Evolutionary conservation across 2,797 vertebrate species (phyloP).

Genomic region (Enteromius mattozi): DNA sequence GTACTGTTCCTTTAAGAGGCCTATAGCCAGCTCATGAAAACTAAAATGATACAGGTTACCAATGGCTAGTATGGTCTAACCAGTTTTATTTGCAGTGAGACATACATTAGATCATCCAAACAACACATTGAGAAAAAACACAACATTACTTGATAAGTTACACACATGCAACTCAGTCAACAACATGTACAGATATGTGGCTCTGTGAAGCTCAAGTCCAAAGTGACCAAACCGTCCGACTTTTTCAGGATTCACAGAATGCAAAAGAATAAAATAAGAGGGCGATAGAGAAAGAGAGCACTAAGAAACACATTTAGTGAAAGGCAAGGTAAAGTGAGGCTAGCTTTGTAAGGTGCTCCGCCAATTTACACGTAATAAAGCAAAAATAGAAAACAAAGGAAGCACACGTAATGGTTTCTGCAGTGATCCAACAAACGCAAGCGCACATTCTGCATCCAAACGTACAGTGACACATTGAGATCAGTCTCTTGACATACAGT

Average conservation of each 20-base stretch:
- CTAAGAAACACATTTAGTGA: slow-evolving; percentile 35
- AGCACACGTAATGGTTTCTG: slow-evolving; percentile 1
- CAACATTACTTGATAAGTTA: slow-evolving; percentile 57
- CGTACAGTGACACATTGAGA: slow-evolving; percentile 13
- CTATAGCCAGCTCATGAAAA: slow-evolving; percentile 31
- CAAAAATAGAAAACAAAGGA: slow-evolving; percentile 9
- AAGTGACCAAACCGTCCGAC: slow-evolving; percentile 1
- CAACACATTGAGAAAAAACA: slow-evolving; percentile 60
- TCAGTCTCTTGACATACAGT: slow-evolving; percentile 30
- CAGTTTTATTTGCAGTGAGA: slow-evolving; percentile 58
- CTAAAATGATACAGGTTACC: slow-evolving; percentile 20
- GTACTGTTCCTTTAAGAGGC: background rate
- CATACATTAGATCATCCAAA: slow-evolving; percentile 58
- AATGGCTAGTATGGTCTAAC: slow-evolving; percentile 18
- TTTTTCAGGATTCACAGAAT: slow-evolving; percentile 12
- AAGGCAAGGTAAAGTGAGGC: slow-evolving; percentile 24
- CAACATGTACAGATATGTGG: slow-evolving; percentile 46
- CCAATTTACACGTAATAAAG: slow-evolving; percentile 13
- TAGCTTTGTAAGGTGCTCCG: slow-evolving; percentile 9
- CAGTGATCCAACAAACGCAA: slow-evolving; percentile 27
- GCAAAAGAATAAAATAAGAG: slow-evolving; percentile 11
- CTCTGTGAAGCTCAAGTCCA: slow-evolving; percentile 44
- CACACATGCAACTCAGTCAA: slow-evolving; percentile 73
- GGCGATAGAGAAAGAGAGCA: background rate
- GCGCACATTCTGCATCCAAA: slow-evolving; percentile 22